Conservation (phyloP, 2,797 vertebrate species). For the Danio kyathit region DNA sequence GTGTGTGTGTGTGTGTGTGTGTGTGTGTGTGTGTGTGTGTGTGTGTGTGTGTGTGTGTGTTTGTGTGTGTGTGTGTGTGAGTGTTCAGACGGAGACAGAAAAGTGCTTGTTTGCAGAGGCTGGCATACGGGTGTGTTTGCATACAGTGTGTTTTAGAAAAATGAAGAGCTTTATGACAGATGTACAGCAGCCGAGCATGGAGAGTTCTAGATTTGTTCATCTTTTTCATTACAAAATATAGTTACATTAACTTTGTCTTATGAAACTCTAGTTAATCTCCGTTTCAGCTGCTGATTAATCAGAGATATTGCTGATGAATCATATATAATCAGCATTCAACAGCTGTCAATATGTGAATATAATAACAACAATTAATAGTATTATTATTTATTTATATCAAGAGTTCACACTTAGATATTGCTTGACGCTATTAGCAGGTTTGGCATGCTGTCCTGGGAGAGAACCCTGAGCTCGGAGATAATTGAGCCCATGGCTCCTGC, state of each 20-base stretch:
- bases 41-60: slow-evolving; percentile 53
- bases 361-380: too few species aligned
- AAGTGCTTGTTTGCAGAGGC: slow-evolving; percentile 29
- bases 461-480: too few species aligned
- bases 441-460: too few species aligned
- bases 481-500: too few species aligned
- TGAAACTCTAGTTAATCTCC: not conserved
- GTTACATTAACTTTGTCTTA: not conserved
- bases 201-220: not conserved
- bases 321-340: not conserved
- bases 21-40: slow-evolving; percentile 58
- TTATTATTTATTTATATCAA: too few species aligned
- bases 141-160: not conserved
- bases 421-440: too few species aligned
- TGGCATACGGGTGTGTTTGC: slow-evolving; percentile 13
- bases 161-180: not conserved
- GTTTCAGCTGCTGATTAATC: too few species aligned
- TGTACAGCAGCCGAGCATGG: not conserved
- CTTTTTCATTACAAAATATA: not conserved
- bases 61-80: slow-evolving; percentile 53
- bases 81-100: slow-evolving; percentile 50
- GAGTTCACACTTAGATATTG: too few species aligned
- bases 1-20: slow-evolving; percentile 56
- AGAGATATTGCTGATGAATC: not conserved
- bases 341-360: too few species aligned